Evolutionary conservation across 2,113 vertebrate species (phyloP), one percentile per base, ranked within the genome.

Genomic region (Xiphias gladius): DNA sequence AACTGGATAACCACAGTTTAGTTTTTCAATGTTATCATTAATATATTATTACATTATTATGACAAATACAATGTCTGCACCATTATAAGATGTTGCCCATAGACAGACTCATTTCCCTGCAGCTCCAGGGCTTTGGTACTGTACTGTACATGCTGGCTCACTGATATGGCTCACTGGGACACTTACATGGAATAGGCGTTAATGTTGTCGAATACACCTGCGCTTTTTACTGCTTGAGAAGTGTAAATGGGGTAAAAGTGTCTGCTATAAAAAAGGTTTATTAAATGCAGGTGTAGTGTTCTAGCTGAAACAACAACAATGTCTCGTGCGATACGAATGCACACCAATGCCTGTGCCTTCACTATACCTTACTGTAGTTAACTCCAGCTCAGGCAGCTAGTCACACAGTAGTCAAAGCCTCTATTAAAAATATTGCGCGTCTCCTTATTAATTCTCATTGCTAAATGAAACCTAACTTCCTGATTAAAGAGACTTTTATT

Each of bases 401-500:
- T 76, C 5, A 9, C 5, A 0, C 20, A 16, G 6, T 17, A 52
- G 26, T 69, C 13, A 79, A 73, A 58, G n/a, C 14, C 26, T 77
- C 14, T 28, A 43, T 64, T 39, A 63, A 71, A 71, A 57, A 26
- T 37, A 70, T 1, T 32, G 1, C 0, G 0, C 5, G 24, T 68
- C 26, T 35, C 2, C 3, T 6, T 26, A 1, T 2, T 64, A 28
- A 62, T 65, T 48, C 19, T 17, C 32, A 67, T 8, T 63, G 26
- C 24, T 48, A 19, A 67, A 65, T 35, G 32, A 35, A 82, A 66
- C 32, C 22, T 32, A 69, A 76, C 24, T 69, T 71, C 9, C 26
- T 46, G 26, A 80, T 79, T 67, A 80, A 80, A 80, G 55, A 82
- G 20, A 81, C 50, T 14, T 85, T 22, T 19, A 57, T 76, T 80